Base-by-base conservation (phyloP, 2,797 vertebrate genomes). In the Cyclopterus lumpus region DNA sequence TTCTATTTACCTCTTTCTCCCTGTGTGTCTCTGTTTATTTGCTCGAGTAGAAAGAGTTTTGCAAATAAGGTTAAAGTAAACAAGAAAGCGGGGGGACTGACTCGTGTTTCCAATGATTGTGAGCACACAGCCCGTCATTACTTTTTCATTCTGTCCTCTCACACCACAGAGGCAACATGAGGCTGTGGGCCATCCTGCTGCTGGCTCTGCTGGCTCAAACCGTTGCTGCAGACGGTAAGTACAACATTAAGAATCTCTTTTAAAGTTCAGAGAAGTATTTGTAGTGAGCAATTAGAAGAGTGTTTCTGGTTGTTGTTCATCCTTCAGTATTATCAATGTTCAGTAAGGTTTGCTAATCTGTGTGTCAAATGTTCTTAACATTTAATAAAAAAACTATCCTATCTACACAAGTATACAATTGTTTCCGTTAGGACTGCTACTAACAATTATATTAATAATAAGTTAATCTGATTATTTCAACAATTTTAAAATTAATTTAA, bases 201-300 rank as follows among this genome's bases (percentile, higher is more conserved):
- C 71, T 94, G 20, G 49, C 87, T 48, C 71, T 93, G 49, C 64
- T 94, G 42, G 16, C 75, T 14, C 28, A 51, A 2, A 53, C 81
- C 9, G 85, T 87, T 1, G 81, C 89, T 16, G 75, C 62, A 42
- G 90, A 95, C 0, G 93, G 95, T 95, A 82, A 90, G 94, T 78
- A 5, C 16, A 60, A 54, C 16, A 46, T 71, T n/a, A 28, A 62
- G 65, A 67, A 67, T 74, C 2, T 0, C 1, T 59, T 76, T 70
- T 36, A 14, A 28, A 30, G 11, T 8, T 55, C 0, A 58, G 11
- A 2, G 54, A 61, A 0, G 2, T 18, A n/a, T 60, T 28, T 15
- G 9, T n/a, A 18, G 16, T n/a, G 0, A 8, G 24, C 1, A 59
- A 26, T 38, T 24, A 8, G 54, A 38, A 22, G 42, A 30, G 48